phyloP scores from a whole-genome alignment of 2,797 vertebrate genomes.

The Trachops cirrhosus region DNA sequence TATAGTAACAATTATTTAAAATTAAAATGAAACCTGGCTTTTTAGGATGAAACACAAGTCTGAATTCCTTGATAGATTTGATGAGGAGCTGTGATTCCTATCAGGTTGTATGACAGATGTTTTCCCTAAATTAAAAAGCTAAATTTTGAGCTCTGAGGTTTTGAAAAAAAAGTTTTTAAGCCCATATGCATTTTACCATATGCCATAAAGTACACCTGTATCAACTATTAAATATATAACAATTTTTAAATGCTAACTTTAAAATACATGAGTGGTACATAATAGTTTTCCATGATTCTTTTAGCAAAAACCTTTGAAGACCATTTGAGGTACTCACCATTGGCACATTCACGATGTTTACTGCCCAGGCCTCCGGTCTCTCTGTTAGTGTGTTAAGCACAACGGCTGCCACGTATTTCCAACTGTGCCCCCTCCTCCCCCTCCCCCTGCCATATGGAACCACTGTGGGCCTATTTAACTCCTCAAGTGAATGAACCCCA shows the following conservation, averaged over 20 bases:
- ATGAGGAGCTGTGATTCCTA: not conserved
- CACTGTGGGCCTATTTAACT: not conserved
- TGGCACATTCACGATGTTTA: not conserved
- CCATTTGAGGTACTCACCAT: not conserved
- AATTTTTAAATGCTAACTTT: not conserved
- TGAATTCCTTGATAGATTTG: not conserved
- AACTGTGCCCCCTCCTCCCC: rapidly evolving
- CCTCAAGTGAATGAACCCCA: not conserved
- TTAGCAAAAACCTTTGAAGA: not conserved
- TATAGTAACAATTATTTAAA: not conserved
- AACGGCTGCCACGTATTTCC: not conserved
- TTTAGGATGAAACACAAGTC: not conserved
- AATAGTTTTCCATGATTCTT: not conserved
- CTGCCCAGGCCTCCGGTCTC: not conserved
- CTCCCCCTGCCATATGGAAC: not conserved
- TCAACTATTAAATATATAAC: not conserved
- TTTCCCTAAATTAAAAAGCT: not conserved
- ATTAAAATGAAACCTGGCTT: not conserved
- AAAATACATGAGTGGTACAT: not conserved
- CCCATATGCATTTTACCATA: not conserved
- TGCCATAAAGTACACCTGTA: not conserved
- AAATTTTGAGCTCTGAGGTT: not conserved
- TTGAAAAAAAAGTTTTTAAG: not conserved
- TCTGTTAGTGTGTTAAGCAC: not conserved
- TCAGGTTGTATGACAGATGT: not conserved